A percentile compares a stretch with the other conserved stretches of the same genome.
Conservation (phyloP, 1,140 invertebrate species). For the Musca vetustissima region DNA sequence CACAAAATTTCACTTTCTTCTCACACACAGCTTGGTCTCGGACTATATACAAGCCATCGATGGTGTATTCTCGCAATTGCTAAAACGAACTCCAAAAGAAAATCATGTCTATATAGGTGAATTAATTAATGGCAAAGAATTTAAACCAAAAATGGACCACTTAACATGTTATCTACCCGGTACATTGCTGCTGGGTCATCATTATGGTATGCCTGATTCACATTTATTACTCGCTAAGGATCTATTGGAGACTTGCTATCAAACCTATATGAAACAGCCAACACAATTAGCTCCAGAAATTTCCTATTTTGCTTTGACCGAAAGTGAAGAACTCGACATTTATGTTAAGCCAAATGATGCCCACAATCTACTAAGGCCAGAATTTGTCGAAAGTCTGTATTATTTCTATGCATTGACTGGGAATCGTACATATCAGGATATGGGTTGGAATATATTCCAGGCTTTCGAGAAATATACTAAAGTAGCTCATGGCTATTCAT, state of each 20-base stretch:
- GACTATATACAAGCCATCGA: conserved; percentile 85
- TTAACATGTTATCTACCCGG: conserved; percentile 94
- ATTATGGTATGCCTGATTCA: conserved; percentile 79
- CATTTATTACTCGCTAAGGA: conserved; percentile 88
- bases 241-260: conserved; percentile 90
- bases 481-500: conserved; percentile 86
- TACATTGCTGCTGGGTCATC: conserved; percentile 86
- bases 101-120: conserved; percentile 92
- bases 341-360: conserved; percentile 88
- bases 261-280: conserved; percentile 88
- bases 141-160: conserved; percentile 99
- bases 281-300: conserved; percentile 97
- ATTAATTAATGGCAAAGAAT: conserved; percentile 74
- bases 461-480: conserved; percentile 89
- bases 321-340: conserved; percentile 71
- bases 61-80: conserved; percentile 81
- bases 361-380: conserved; percentile 88
- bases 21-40: conserved; percentile 80
- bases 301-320: conserved; percentile 85
- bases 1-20: too few relatives aligned
- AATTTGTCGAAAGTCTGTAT: conserved; percentile 92
- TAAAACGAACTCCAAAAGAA: conserved; percentile 77
- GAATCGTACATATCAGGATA: conserved; percentile 89
- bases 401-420: conserved; percentile 90
- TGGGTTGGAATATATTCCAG: conserved; percentile 94